Evolutionary conservation across 2,113 vertebrate species (phyloP).

Genomic region (Condylura cristata): DNA sequence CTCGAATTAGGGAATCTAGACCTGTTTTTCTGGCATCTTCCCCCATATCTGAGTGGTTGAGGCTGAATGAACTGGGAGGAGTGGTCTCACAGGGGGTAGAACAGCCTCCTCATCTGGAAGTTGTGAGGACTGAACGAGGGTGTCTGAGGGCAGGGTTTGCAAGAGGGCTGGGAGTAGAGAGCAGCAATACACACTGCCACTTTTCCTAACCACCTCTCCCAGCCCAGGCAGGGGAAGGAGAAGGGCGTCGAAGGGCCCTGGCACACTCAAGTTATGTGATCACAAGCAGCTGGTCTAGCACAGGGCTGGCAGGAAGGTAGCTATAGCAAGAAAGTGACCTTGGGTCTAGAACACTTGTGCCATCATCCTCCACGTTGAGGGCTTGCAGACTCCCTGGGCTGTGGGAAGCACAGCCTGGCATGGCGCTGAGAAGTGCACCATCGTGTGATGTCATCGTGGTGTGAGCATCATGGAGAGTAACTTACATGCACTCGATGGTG

Average conservation of each 20-base stretch:
- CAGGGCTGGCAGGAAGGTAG: rapidly evolving
- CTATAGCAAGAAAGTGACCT: neutral
- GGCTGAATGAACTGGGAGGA: neutral
- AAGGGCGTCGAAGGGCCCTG: rapidly evolving
- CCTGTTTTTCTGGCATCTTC: neutral
- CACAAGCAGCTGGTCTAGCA: too few relatives aligned
- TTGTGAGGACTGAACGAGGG: neutral
- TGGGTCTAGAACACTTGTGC: rapidly evolving
- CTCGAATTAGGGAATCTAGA: neutral
- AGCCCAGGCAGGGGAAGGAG: neutral
- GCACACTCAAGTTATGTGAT: rapidly evolving
- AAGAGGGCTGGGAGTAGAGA: neutral
- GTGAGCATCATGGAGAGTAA: too few relatives aligned
- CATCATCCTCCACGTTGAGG: rapidly evolving
- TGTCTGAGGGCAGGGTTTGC: neutral
- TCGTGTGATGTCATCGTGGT: too few relatives aligned
- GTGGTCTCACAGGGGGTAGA: neutral
- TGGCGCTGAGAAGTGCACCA: too few relatives aligned
- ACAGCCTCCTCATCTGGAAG: neutral
- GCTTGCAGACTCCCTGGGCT: neutral
- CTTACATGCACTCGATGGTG: too few relatives aligned
- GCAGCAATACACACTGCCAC: neutral
- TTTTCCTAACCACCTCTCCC: neutral
- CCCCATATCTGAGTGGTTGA: neutral
- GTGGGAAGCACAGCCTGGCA: too few relatives aligned